phyloP scores from a whole-genome alignment of 2,888 invertebrate species.

The Sthenelais limicola region DNA sequence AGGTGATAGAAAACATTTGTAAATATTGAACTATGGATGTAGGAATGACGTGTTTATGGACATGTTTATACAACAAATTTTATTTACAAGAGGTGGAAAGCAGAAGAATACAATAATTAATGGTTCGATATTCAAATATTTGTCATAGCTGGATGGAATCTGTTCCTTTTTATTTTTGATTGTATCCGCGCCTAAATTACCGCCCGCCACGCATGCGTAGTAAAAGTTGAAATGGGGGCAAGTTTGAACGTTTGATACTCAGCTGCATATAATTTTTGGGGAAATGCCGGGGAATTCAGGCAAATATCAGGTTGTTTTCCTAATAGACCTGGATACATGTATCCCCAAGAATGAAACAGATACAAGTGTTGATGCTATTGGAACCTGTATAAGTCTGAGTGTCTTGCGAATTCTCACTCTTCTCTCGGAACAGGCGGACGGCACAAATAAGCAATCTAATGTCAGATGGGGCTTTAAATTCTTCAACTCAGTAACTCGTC shows the following conservation, averaged over 20 bases:
- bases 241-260: background rate
- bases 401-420: constrained; percentile 26
- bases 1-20: too few species aligned
- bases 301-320: constrained; percentile 23
- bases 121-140: too few species aligned
- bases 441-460: background rate
- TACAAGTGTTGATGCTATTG: constrained; percentile 4
- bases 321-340: constrained; percentile 8
- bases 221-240: constrained; percentile 25
- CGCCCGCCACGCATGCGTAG: constrained; percentile 10
- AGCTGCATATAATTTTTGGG: too few species aligned
- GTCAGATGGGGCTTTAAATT: constrained; percentile 35
- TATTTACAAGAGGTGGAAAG: too few species aligned
- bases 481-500: constrained; percentile 21
- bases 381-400: constrained; percentile 19
- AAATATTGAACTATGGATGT: too few species aligned
- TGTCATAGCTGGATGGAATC: too few species aligned
- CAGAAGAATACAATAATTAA: too few species aligned
- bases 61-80: too few species aligned
- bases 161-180: too few species aligned
- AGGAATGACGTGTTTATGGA: too few species aligned
- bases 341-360: constrained; percentile 18
- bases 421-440: background rate
- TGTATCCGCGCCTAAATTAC: too few species aligned
- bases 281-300: constrained; percentile 11